These are phyloP conservation scores for Xestoiulus laeticollis DNA, from an alignment of 2,888 invertebrate species.

Conservation along the genomic window DNA sequence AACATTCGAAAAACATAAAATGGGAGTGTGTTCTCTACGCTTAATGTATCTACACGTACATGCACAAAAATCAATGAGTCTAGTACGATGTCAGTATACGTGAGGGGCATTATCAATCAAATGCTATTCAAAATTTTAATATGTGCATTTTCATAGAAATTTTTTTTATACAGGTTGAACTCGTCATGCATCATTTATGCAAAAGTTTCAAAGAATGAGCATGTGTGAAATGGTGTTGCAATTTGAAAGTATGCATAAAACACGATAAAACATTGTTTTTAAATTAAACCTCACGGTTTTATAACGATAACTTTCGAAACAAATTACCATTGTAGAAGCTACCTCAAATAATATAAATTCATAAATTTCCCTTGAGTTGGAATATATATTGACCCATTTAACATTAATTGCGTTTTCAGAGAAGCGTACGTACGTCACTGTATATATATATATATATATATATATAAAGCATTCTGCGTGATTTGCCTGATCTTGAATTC, in stretches of 20 bases:
- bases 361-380: not conserved
- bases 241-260: too few species aligned
- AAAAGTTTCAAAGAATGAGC: too few species aligned
- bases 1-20: slow-evolving; percentile 31
- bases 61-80: not conserved
- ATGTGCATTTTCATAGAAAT: not conserved
- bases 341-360: too few species aligned
- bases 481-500: slow-evolving; percentile 36
- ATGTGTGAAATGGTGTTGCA: too few species aligned
- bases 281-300: too few species aligned
- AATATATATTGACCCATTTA: slow-evolving; percentile 27
- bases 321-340: too few species aligned
- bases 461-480: not conserved
- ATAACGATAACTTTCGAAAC: too few species aligned
- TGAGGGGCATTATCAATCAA: not conserved
- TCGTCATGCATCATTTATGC: too few species aligned
- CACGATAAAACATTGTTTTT: too few species aligned
- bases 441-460: not conserved
- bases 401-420: not conserved
- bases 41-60: not conserved
- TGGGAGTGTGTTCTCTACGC: not conserved
- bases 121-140: not conserved
- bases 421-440: too few species aligned
- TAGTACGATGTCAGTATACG: not conserved
- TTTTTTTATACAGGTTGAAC: not conserved